These are phyloP conservation scores for Drosophila persimilis DNA, from an alignment of 1,140 invertebrate species.

Conservation along the genomic window DNA sequence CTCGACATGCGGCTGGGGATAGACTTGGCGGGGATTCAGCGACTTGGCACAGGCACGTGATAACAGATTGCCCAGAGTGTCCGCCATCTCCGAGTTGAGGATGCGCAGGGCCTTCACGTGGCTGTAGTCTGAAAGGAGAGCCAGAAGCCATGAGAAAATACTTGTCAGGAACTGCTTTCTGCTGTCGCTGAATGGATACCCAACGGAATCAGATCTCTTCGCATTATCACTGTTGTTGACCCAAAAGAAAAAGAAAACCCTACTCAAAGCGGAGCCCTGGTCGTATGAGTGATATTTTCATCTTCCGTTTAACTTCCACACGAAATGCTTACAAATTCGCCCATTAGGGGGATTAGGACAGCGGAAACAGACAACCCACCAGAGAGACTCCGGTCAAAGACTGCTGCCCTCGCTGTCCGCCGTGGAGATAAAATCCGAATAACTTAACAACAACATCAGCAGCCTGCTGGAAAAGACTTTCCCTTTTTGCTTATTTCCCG, in stretches of 20 bases:
- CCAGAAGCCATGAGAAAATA: neutral
- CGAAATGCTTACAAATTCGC: slow-evolving; percentile 32
- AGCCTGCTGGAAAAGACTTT: slow-evolving; percentile 14
- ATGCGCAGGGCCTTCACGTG: slow-evolving; percentile 89
- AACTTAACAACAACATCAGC: slow-evolving; percentile 31
- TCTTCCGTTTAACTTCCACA: slow-evolving; percentile 22
- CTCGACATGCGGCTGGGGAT: slow-evolving; percentile 86
- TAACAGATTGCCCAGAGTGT: slow-evolving; percentile 96
- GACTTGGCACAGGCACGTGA: slow-evolving; percentile 89
- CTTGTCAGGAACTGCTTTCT: slow-evolving; percentile 15
- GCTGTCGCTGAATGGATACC: neutral
- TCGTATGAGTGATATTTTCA: slow-evolving; percentile 36
- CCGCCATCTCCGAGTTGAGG: slow-evolving; percentile 95
- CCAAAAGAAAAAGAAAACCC: neutral
- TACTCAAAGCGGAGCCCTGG: neutral
- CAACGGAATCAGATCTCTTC: neutral
- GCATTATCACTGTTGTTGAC: no score
- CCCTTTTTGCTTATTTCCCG: slow-evolving; percentile 8
- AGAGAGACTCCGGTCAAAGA: neutral
- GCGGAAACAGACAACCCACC: slow-evolving; percentile 21
- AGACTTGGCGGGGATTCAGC: slow-evolving; percentile 91
- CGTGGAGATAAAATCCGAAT: slow-evolving; percentile 22
- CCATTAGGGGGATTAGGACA: slow-evolving; percentile 51
- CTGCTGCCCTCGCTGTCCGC: slow-evolving; percentile 5
- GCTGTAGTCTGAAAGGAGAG: slow-evolving; percentile 90